These are phyloP conservation scores for Papilio aristodemus DNA, from an alignment of 1,140 invertebrate species.

Conservation along the genomic window DNA sequence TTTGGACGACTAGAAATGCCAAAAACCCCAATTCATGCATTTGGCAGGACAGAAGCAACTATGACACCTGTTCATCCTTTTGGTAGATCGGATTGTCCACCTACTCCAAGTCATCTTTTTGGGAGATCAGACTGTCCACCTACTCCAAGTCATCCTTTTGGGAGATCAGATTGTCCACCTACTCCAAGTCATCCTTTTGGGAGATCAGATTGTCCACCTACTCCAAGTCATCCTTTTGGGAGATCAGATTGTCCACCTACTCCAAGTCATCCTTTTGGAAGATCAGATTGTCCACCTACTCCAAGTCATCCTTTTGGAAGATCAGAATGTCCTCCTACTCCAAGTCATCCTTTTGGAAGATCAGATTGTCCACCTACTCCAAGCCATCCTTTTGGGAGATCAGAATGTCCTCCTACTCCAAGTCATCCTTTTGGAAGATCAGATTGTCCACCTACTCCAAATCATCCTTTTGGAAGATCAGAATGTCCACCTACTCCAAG, in stretches of 20 bases:
- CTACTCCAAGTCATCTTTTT: conserved; percentile 40
- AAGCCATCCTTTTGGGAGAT: conserved; percentile 47
- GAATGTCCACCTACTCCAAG: conserved; percentile 42
- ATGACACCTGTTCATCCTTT: conserved; percentile 40
- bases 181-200: conserved; percentile 42
- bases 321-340: conserved; percentile 44
- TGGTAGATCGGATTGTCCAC: conserved; percentile 37
- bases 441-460: conserved; percentile 45
- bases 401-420: conserved; percentile 43
- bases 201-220: conserved; percentile 43
- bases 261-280: conserved; percentile 41
- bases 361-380: conserved; percentile 43
- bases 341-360: conserved; percentile 42
- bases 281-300: conserved; percentile 41
- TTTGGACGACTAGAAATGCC: conserved; percentile 22
- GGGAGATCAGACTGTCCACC: conserved; percentile 42
- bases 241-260: conserved; percentile 43
- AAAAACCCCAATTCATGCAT: conserved; percentile 35
- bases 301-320: conserved; percentile 48
- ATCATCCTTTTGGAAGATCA: conserved; percentile 47
- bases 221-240: conserved; percentile 46
- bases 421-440: conserved; percentile 41
- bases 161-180: conserved; percentile 34
- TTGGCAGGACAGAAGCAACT: conserved; percentile 36
- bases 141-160: conserved; percentile 43